Conservation (phyloP, 2,888 invertebrate species). For the Mesorhabditis spiculigera region DNA sequence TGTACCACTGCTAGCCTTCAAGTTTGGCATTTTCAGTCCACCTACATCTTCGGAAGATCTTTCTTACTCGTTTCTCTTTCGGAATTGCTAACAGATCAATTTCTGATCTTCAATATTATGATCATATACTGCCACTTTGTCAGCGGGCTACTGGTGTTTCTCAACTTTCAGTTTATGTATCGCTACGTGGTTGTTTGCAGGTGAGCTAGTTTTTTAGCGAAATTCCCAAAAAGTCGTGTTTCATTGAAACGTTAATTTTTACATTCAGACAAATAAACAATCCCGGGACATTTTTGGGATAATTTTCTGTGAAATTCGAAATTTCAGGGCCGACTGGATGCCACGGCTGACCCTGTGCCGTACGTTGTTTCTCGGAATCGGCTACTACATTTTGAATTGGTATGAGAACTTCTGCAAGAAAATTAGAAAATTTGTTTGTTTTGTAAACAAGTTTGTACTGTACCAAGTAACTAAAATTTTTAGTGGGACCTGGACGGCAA, state of each 20-base stretch:
- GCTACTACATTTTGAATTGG: background rate
- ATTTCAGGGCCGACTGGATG: background rate
- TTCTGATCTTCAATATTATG: background rate
- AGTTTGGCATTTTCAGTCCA: background rate
- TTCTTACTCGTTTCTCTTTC: background rate
- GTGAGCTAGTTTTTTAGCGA: background rate
- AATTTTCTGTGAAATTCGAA: background rate
- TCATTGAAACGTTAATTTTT: no score
- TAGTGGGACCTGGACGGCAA: background rate
- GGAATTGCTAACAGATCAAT: background rate
- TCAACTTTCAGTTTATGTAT: background rate
- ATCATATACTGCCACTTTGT: background rate
- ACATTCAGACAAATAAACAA: no score
- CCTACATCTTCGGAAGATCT: background rate
- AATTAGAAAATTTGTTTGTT: no score
- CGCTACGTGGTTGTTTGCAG: slow-evolving; percentile 1
- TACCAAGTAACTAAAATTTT: no score
- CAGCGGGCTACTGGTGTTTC: background rate
- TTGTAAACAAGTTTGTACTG: background rate
- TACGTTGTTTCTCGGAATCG: background rate
- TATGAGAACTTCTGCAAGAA: no score
- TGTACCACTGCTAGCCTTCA: background rate
- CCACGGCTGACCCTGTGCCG: background rate
- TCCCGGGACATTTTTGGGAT: background rate
- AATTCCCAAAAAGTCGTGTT: no score